Evolutionary conservation across 2,113 vertebrate genomes (phyloP).

Genomic region (Microcebus murinus): DNA sequence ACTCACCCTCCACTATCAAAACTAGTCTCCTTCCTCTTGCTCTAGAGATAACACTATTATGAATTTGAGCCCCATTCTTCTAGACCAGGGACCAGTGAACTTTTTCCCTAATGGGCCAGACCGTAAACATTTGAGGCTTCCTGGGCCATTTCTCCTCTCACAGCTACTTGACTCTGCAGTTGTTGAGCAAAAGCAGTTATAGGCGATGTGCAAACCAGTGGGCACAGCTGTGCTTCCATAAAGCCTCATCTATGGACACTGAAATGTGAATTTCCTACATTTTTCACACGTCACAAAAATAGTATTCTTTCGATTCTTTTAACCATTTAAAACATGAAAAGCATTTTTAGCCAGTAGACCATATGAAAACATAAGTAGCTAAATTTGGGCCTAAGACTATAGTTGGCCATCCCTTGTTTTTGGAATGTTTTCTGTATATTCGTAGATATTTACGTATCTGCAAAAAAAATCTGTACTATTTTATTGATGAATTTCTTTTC

Average conservation of each 20-base stretch:
- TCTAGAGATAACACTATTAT: too few species aligned
- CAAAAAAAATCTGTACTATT: neutral
- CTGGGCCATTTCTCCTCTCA: neutral
- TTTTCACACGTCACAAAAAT: neutral
- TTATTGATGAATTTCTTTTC: neutral
- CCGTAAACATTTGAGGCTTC: neutral
- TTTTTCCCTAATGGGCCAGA: neutral
- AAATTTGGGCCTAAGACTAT: neutral
- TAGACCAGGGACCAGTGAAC: neutral
- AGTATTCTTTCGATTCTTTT: neutral
- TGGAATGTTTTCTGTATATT: neutral
- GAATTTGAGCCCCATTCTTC: neutral
- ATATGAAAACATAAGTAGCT: neutral
- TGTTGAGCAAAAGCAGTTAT: neutral
- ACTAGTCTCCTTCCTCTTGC: neutral
- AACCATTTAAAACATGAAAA: neutral
- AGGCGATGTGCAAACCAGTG: neutral
- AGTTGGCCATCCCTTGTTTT: neutral
- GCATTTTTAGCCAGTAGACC: neutral
- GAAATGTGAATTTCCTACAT: neutral
- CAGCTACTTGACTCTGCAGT: accelerated
- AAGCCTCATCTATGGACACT: neutral
- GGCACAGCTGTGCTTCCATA: accelerated
- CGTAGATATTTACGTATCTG: neutral
- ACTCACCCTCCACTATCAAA: neutral